Base-by-base conservation (phyloP, 2,888 invertebrate species). In the Thymelicus acteon region DNA sequence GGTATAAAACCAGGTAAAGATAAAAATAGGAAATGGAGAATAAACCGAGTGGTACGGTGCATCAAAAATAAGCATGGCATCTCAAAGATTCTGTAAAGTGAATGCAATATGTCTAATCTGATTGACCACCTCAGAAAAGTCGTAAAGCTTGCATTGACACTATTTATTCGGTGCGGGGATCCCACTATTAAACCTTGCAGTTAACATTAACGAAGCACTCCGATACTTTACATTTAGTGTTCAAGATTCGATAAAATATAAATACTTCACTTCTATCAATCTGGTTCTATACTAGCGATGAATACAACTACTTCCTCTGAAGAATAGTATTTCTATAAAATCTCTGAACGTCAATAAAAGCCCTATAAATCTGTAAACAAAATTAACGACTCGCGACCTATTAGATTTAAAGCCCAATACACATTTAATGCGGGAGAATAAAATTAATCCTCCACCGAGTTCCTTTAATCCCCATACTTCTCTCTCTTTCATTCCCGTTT, bases 381-480 rank as follows among this genome's bases (percentile, higher is more conserved):
- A 84, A 84, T 85, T 83, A 85, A 85, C 84, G 82, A 80, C 80
- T 84, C 75, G 79, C 82, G 80, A 87, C 84, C 86, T 87, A 87
- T 86, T 87, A 83, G 82, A 83, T 85, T 83, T 84, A 82, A 85
- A 82, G 75, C 81, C 83, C 84, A 87, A 87, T 85, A 85, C 85
- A 82, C 83, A 82, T 87, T 88, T 89, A 85, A 87, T 87, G 83
- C 82, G 79, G 82, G 84, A 88, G 90, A 71, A 65, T 89, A 89
- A 91, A 92, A 89, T 89, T 89, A 91, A 90, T 91, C 88, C 81
- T 77, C 78, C 80, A 64, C 49, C 64, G 80, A 84, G 82, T 85
- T 86, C 82, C 82, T 82, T 86, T 90, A 90, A 90, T 90, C 90
- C 87, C 90, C 85, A 79, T 79, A 78, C 77, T 72, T 71, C 77